Conservation (phyloP, 2,113 vertebrate genomes). For the Pluvianellus socialis region DNA sequence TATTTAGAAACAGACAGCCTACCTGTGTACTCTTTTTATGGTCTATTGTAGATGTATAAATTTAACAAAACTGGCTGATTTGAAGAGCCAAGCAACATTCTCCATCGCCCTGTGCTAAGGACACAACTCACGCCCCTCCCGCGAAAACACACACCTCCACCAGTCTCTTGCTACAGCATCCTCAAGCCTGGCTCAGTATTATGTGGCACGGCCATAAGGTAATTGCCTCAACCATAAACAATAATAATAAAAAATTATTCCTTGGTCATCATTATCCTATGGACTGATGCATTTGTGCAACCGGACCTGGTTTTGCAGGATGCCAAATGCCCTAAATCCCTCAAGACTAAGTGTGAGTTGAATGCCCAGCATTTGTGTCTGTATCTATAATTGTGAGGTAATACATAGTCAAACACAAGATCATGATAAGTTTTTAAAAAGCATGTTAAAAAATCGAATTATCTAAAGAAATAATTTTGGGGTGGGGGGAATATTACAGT, state of each 20-base stretch:
- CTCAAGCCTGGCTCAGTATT: not conserved
- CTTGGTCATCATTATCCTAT: too few species aligned
- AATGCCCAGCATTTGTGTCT: fast-evolving
- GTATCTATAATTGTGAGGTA: not conserved
- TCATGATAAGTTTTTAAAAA: fast-evolving
- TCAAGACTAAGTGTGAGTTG: fast-evolving
- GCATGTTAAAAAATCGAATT: not conserved
- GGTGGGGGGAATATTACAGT: fast-evolving
- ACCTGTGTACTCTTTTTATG: fast-evolving
- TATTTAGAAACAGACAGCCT: not conserved
- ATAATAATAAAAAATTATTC: not conserved
- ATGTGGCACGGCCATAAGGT: not conserved
- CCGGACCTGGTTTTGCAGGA: not conserved
- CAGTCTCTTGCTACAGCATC: not conserved
- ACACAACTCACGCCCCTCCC: not conserved
- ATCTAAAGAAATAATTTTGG: not conserved
- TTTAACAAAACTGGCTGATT: not conserved
- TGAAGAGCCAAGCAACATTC: not conserved
- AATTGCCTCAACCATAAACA: not conserved
- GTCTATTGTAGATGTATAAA: not conserved
- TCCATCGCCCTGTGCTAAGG: not conserved
- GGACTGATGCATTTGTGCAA: not conserved
- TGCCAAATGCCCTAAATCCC: not conserved
- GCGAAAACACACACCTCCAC: not conserved
- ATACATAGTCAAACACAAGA: not conserved